Evolutionary conservation across 1,140 invertebrate species (phyloP), one percentile per base, ranked within the genome.

Genomic region (Ruditapes philippinarum): DNA sequence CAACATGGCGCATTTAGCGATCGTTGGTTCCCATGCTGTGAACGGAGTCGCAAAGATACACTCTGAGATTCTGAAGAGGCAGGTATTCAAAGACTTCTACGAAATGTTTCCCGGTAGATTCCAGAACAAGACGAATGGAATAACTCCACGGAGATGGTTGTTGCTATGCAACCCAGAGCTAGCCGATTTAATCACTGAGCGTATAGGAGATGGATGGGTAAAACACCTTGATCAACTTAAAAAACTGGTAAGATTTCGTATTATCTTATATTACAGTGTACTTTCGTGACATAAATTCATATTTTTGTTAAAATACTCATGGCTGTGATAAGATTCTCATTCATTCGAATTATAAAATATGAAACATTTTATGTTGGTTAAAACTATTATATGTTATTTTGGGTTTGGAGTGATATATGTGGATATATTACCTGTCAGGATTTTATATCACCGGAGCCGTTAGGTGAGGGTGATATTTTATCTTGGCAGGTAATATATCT

Each of bases 81-180:
- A 97, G 91, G 96, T 98, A 31, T 98, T 99, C 95, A 98, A 98
- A 96, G 98, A 99, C 95, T 99, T 99, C 95, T 99, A 98, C 93
- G 98, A 99, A 95, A 97, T 99, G 97, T 97, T 96, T 89, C 99
- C 99, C 0, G 97, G 99, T 88, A 99, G 98, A 95, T 99, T 99
- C 97, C 99, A 99, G 96, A 99, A 99, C 96, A 99, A 99, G 96
- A 99, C 99, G 0, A 99, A 99, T 95, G 99, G 99, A 86, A 99
- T 99, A 87, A 99, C 99, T 0, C 99, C 99, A 0, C 97, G 99
- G 79, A 97, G 99, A 93, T 99, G 99, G 99, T 95, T 99, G 82
- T 95, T 99, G 80, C 96, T 99, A 0, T 99, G 99, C 95, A 99
- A 99, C 96, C 98, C 99, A 0, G 97, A 97, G 83, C 96, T 99